These are phyloP conservation scores for Dinocampus coccinellae DNA, from an alignment of 2,888 invertebrate species.

Conservation along the genomic window DNA sequence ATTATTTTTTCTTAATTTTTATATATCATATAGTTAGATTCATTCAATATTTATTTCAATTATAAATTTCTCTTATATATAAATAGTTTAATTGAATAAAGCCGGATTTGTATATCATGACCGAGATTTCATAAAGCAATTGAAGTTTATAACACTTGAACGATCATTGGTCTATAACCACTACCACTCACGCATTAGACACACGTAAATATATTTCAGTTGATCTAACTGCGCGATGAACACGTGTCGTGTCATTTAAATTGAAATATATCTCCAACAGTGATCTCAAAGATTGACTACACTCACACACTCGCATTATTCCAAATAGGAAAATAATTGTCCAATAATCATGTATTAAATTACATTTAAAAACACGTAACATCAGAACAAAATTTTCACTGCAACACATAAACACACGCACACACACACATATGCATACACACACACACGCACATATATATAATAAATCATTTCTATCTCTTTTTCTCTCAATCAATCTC, in stretches of 20 bases:
- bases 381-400: constrained; percentile 5
- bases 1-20: too few species aligned
- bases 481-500: not conserved
- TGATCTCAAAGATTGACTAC: constrained; percentile 4
- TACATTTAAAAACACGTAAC: not conserved
- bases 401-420: not conserved
- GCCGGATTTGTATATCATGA: not conserved
- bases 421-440: too few species aligned
- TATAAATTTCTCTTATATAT: not conserved
- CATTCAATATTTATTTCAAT: not conserved
- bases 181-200: not conserved
- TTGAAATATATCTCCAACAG: constrained; percentile 16
- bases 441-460: too few species aligned
- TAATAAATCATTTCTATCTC: not conserved
- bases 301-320: not conserved
- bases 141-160: constrained; percentile 24
- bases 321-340: constrained; percentile 21
- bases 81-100: not conserved
- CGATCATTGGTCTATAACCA: not conserved
- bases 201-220: not conserved
- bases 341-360: not conserved
- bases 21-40: too few species aligned
- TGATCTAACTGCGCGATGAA: constrained; percentile 1
- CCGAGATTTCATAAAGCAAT: not conserved
- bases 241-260: constrained; percentile 15